Evolutionary conservation across 2,888 invertebrate species (phyloP).

Genomic region (Melanchra persicariae): DNA sequence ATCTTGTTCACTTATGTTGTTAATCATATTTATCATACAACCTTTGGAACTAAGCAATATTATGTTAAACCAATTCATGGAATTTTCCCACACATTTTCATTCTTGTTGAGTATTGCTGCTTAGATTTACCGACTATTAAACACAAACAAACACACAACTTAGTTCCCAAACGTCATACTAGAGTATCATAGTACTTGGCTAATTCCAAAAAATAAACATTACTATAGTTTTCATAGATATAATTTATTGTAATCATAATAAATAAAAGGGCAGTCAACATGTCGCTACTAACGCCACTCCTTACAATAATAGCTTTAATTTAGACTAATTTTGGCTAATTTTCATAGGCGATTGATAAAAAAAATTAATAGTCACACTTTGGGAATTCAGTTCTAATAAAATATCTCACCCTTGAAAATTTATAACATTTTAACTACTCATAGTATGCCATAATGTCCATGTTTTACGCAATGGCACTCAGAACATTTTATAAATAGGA

Average conservation of each 20-base stretch:
- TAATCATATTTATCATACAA: background rate
- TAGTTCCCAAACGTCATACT: conserved; percentile 17
- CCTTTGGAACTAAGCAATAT: conserved; percentile 4
- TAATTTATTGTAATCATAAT: conserved; percentile 34
- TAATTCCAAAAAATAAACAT: conserved; percentile 16
- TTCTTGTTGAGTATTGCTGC: conserved; percentile 37
- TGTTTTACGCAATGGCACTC: conserved; percentile 14
- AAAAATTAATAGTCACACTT: conserved; percentile 50
- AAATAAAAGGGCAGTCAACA: conserved; percentile 59
- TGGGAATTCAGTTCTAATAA: conserved; percentile 61
- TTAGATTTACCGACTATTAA: conserved; percentile 14
- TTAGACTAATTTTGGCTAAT: conserved; percentile 56
- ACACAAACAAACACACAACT: conserved; percentile 15
- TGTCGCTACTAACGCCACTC: conserved; percentile 31
- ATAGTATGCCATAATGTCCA: conserved; percentile 30
- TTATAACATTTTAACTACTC: conserved; percentile 64
- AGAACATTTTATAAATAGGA: conserved; percentile 58
- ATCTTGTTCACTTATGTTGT: background rate
- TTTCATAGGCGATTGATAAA: conserved; percentile 41
- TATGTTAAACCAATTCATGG: background rate
- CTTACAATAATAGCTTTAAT: conserved; percentile 49
- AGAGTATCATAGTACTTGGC: background rate
- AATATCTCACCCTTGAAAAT: conserved; percentile 51
- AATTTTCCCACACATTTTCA: conserved; percentile 1
- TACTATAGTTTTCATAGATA: conserved; percentile 12